These are phyloP conservation scores for Lochmaea capreae DNA, from an alignment of 2,888 invertebrate species.

Conservation along the genomic window DNA sequence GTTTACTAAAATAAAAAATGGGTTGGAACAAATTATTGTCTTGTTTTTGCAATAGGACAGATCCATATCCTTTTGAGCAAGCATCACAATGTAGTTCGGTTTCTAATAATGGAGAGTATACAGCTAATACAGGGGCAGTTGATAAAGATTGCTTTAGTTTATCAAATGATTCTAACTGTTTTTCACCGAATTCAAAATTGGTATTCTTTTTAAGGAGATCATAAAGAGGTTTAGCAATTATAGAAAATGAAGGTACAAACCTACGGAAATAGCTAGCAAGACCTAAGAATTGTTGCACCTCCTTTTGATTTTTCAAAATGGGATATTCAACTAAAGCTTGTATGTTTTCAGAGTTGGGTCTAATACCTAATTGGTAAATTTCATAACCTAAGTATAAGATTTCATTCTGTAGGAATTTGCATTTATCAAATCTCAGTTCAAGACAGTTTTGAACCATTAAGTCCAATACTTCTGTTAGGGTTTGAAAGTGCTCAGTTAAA, in stretches of 20 bases:
- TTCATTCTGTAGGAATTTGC: conserved; percentile 25
- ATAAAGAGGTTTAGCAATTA: conserved; percentile 47
- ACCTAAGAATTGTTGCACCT: conserved; percentile 49
- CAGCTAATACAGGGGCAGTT: conserved; percentile 43
- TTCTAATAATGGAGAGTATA: conserved; percentile 46
- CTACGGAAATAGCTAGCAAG: conserved; percentile 50
- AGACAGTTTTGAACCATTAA: conserved; percentile 17
- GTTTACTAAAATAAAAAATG: too few relatives aligned
- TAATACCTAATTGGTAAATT: conserved; percentile 26
- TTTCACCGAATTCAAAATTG: conserved; percentile 43
- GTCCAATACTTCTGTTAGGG: conserved; percentile 13
- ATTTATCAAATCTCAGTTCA: conserved; percentile 37
- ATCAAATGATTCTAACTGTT: conserved; percentile 46
- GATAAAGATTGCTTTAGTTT: conserved; percentile 40
- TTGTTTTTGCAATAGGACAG: too few relatives aligned
- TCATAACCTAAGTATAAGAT: conserved; percentile 30
- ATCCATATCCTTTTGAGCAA: conserved; percentile 39
- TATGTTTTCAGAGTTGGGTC: conserved; percentile 29
- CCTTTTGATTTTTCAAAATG: conserved; percentile 37
- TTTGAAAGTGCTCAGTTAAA: conserved; percentile 21
- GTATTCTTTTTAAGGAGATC: conserved; percentile 46
- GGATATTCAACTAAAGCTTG: conserved; percentile 39
- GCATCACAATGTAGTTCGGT: conserved; percentile 56
- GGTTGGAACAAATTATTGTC: too few relatives aligned
- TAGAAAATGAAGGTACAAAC: conserved; percentile 47